Evolutionary conservation across 2,888 invertebrate species (phyloP).

Genomic region (Sinotaia quadrata): DNA sequence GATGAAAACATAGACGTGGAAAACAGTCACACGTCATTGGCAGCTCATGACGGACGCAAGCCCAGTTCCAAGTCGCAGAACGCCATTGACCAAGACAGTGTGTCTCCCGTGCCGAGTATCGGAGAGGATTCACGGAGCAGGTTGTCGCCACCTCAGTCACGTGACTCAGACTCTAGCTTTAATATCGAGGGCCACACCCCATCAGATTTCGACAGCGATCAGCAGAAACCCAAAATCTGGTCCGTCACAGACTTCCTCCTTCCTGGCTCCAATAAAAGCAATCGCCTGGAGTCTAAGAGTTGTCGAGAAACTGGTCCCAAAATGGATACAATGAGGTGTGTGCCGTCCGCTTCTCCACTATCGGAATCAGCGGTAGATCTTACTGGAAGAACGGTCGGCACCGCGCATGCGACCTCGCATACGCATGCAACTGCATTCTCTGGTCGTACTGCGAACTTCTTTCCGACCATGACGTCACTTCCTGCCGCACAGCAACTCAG

Average conservation of each 20-base stretch:
- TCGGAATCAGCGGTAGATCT: slow-evolving; percentile 14
- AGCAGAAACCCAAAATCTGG: slow-evolving; percentile 61
- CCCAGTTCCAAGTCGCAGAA: background rate
- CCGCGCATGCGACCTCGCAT: background rate
- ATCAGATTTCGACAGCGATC: slow-evolving; percentile 33
- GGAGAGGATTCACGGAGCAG: slow-evolving; percentile 36
- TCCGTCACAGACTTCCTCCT: slow-evolving; percentile 53
- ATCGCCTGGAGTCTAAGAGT: slow-evolving; percentile 10
- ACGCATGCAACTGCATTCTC: background rate
- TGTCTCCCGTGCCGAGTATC: slow-evolving; percentile 36
- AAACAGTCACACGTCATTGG: background rate
- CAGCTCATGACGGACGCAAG: background rate
- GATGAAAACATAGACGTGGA: background rate
- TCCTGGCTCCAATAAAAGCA: slow-evolving; percentile 19
- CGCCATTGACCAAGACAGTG: slow-evolving; percentile 13
- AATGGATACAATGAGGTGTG: slow-evolving; percentile 27
- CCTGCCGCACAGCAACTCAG: slow-evolving; percentile 16
- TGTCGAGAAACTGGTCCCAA: slow-evolving; percentile 14
- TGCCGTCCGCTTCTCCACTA: slow-evolving; percentile 14
- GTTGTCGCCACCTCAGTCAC: slow-evolving; percentile 35
- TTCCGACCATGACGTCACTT: slow-evolving; percentile 24
- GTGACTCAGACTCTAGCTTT: slow-evolving; percentile 36
- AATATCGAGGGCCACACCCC: slow-evolving; percentile 26
- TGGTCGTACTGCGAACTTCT: background rate
- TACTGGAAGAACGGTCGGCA: slow-evolving; percentile 18